Evolutionary conservation across 2,888 invertebrate species (phyloP), one percentile per base, ranked within the genome.

Genomic region (Scaptomyza caliginosa): DNA sequence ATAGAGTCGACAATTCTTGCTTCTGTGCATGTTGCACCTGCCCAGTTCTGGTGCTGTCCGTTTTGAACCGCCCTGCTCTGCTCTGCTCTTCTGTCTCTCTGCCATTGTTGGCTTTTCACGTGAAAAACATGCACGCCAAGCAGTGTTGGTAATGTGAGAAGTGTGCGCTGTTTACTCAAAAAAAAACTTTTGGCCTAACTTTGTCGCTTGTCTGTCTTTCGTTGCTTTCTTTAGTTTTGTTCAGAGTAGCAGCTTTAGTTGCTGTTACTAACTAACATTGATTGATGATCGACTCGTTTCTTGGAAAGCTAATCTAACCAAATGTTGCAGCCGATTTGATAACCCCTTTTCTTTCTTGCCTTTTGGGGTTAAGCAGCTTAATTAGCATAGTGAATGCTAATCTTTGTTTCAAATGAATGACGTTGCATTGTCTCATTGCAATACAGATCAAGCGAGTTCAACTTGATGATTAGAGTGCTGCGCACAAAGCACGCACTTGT

Each of bases 21-120:
- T 45, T 28, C 28, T 45, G 45, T 70, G 70, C 77, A 75, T 81
- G 86, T 75, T 86, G 87, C 85, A 86, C 85, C 85, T 86, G 85
- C 79, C 73, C 69, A 63, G 50, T 54, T 57, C 32, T 42, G n/a
- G n/a, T n/a, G n/a, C n/a, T 34, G 8, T 43, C 4, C 17, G 13
- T 36, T 10, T 16, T n/a, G n/a, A n/a, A n/a, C n/a, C n/a, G 21
- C 23, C 13, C 19, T 39, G 39, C 26, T 4, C 42, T 26, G 42
- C 24, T 3, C 39, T n/a, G n/a, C 7, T 17, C 17, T 26, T 21
- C 50, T 40, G 13, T 7, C 26, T 26, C 13, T 24, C 55, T n/a
- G n/a, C 21, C 28, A 55, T 58, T 59, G 56, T 57, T 74, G 59
- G 59, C 42, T 64, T 71, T 81, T 74, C 81, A 66, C 67, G 66